A percentile compares a stretch with the other conserved stretches of the same genome.
Conservation (phyloP, 2,113 vertebrate species). For the Micromys minutus region DNA sequence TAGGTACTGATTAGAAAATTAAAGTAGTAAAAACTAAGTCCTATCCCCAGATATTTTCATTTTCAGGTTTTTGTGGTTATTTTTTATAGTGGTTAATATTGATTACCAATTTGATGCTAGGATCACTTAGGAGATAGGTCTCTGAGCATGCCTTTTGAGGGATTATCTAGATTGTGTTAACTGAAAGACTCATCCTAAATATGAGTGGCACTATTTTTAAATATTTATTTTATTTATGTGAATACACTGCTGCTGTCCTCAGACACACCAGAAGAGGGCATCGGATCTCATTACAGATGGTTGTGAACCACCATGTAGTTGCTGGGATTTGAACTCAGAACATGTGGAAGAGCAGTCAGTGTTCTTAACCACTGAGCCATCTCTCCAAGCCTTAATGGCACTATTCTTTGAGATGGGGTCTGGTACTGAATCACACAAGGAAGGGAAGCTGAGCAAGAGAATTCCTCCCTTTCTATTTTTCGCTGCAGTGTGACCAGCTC, state of each 20-base stretch:
- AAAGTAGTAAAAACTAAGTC: slow-evolving; percentile 32
- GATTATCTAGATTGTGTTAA: neutral
- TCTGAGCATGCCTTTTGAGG: neutral
- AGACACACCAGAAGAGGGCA: no score
- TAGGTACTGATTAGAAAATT: neutral
- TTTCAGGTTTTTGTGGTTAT: slow-evolving; percentile 36
- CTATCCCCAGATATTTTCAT: neutral
- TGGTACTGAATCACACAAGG: neutral
- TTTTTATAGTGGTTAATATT: neutral
- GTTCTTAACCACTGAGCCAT: no score
- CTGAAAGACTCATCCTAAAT: neutral
- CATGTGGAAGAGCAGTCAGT: no score
- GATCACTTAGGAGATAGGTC: neutral
- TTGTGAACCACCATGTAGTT: no score
- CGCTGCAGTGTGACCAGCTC: neutral
- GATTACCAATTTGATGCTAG: neutral
- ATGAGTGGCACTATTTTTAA: neutral
- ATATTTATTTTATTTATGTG: no score
- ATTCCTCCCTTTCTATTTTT: neutral
- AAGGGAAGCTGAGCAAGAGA: neutral
- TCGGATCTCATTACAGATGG: no score
- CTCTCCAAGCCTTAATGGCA: neutral
- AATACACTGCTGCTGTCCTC: no score
- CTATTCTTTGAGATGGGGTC: neutral
- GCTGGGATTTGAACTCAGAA: no score